phyloP scores from a whole-genome alignment of 2,888 invertebrate genomes.

The Cryptocephalus moraei region DNA sequence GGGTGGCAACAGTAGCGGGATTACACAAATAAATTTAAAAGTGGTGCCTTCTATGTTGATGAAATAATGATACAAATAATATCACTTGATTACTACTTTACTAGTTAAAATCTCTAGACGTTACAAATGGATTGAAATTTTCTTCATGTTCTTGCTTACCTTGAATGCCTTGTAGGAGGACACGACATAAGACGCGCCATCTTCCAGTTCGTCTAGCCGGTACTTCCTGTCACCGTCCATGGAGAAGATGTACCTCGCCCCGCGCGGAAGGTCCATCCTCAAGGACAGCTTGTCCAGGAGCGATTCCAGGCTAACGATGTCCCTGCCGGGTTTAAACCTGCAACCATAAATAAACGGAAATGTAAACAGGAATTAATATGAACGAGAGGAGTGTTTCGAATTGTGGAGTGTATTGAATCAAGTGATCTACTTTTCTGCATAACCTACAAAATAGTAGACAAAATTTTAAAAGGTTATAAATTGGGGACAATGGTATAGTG shows the following conservation, averaged over 20 bases:
- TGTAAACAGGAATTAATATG: not conserved
- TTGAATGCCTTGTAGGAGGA: slow-evolving; percentile 87
- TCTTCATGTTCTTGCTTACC: slow-evolving; percentile 46
- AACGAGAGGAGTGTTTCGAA: not conserved
- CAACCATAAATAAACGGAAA: slow-evolving; percentile 1
- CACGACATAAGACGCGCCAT: slow-evolving; percentile 87
- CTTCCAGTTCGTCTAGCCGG: slow-evolving; percentile 75
- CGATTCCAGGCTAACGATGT: slow-evolving; percentile 76
- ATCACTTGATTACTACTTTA: no score
- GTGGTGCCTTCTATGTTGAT: no score
- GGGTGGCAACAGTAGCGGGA: no score
- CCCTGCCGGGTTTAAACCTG: slow-evolving; percentile 78
- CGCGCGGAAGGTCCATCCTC: slow-evolving; percentile 77
- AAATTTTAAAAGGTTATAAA: no score
- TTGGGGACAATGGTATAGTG: no score
- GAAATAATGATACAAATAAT: no score
- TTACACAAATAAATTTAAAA: no score
- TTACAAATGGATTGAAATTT: not conserved
- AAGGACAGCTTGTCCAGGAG: slow-evolving; percentile 79
- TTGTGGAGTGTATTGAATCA: no score
- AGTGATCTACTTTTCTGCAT: no score
- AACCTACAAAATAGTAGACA: no score
- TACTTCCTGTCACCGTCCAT: slow-evolving; percentile 84
- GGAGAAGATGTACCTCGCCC: slow-evolving; percentile 84
- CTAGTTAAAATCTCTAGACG: no score